Conservation (phyloP, 35 echinoderm and acorn worm species). For the Stichopus chloronotus region DNA sequence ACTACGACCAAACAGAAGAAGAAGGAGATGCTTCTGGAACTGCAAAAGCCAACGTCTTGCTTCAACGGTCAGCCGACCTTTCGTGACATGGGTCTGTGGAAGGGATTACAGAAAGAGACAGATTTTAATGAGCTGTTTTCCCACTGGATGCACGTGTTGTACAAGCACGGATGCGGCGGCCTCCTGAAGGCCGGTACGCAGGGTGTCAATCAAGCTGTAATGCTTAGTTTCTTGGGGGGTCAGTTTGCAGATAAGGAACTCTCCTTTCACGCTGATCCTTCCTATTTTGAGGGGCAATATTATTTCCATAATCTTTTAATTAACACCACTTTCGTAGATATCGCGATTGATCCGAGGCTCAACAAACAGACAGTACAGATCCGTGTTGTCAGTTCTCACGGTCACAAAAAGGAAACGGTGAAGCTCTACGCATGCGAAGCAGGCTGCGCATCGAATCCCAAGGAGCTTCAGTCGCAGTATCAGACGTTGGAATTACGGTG, state of each 20-base stretch:
- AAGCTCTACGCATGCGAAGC: conserved; percentile 84
- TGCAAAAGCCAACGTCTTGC: conserved; percentile 84
- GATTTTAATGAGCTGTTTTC: conserved; percentile 81
- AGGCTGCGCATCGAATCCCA: conserved; percentile 71
- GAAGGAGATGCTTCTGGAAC: conserved; percentile 74
- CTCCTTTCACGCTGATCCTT: conserved; percentile 93
- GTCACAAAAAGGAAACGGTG: conserved; percentile 52
- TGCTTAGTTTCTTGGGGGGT: conserved; percentile 86
- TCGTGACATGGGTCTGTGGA: conserved; percentile 70
- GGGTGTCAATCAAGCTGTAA: conserved; percentile 86
- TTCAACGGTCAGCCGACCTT: conserved; percentile 92
- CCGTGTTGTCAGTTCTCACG: conserved; percentile 56
- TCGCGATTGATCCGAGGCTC: conserved; percentile 65
- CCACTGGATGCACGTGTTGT: conserved; percentile 89
- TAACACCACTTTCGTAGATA: conserved; percentile 78
- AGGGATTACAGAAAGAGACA: conserved; percentile 40
- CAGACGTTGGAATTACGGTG: conserved; percentile 74
- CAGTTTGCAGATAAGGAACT: conserved; percentile 91
- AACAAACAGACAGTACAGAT: conserved; percentile 74
- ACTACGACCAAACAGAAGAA: conserved; percentile 64
- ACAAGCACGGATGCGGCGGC: conserved; percentile 86
- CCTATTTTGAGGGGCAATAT: conserved; percentile 71
- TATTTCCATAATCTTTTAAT: conserved; percentile 79
- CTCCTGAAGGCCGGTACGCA: conserved; percentile 73
- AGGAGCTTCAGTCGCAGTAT: conserved; percentile 50